Base-by-base conservation (phyloP, 2,113 vertebrate genomes). In the Serranochromis macrocephalus region DNA sequence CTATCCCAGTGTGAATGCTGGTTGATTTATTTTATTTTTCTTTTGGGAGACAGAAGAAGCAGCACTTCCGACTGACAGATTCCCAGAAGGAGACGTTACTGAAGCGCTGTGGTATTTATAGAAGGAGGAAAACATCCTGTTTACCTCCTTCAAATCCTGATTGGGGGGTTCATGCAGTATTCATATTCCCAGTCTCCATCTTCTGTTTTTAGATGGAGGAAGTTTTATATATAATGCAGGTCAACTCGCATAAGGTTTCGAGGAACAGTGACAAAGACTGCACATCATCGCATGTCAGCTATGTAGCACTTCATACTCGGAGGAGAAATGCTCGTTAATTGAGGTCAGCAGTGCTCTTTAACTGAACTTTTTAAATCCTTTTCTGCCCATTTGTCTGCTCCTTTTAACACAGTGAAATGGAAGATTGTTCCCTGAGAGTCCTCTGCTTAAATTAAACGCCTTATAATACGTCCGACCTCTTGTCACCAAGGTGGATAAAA, bases 261-360 rank as follows among this genome's bases (percentile, higher is more conserved):
- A 86, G 73, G 66, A 40, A 78, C 24, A 9, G 66, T 82, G 54
- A 40, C 49, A 78, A 51, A 86, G 81, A 82, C 78, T 83, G 71
- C 38, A 5, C 81, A 54, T 87, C 86, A 84, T 89, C 80, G 14
- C 47, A 40, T 45, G 51, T 26, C 71, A 81, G 84, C 66, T 66
- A 29, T n/a, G 45, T 51, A 24, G 58, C 61, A 13, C 82, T 38
- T 91, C 57, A 89, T 40, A 87, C 92, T 90, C 85, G 8, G 55
- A 89, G 90, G 92, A 93, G 91, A 88, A 82, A 78, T 2, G 38
- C 88, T 89, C 83, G 51, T 88, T 96, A 95, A 96, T 93, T 94
- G 94, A 95, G 95, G 94, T 95, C 94, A 94, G 24, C 31, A 63
- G 88, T 66, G 85, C 89, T 88, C 82, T 88, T 89, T 63, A 80